Evolutionary conservation across 37 sponge, comb jelly and placozoan species (phyloP).

Genomic region (Agelas oroides): DNA sequence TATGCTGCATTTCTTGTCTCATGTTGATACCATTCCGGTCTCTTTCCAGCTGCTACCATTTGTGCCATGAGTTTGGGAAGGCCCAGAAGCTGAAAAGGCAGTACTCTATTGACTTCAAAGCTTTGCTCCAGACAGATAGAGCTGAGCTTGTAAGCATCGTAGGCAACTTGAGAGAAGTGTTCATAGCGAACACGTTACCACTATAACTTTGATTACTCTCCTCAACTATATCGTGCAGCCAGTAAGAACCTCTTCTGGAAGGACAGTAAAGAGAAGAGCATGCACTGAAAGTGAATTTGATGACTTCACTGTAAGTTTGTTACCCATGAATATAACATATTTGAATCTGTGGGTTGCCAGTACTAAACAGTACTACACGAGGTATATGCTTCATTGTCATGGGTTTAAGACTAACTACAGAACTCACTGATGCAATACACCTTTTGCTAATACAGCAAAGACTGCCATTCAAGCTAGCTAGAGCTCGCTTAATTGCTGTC

Average conservation of each 20-base stretch:
- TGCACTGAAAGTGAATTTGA: neutral
- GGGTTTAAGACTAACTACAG: no score
- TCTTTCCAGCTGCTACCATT: conserved; percentile 24
- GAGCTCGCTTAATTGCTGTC: no score
- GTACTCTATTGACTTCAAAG: conserved; percentile 36
- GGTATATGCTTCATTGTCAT: no score
- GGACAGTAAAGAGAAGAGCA: conserved; percentile 11
- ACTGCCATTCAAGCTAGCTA: no score
- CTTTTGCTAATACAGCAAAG: no score
- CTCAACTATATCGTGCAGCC: neutral
- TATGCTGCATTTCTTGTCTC: no score
- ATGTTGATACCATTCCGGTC: no score
- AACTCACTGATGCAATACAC: no score
- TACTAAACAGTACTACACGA: no score
- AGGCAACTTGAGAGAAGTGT: neutral
- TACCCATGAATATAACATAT: neutral
- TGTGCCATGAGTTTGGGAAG: neutral
- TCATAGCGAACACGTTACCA: neutral
- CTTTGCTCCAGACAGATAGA: neutral
- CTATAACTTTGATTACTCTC: neutral
- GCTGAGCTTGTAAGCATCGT: neutral
- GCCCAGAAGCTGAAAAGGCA: neutral
- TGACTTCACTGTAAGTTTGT: conserved; percentile 16
- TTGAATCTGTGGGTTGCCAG: no score
- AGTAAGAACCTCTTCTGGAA: conserved; percentile 14